Base-by-base conservation (phyloP, 2,888 invertebrate species). In the Fissipunctia ypsillon region DNA sequence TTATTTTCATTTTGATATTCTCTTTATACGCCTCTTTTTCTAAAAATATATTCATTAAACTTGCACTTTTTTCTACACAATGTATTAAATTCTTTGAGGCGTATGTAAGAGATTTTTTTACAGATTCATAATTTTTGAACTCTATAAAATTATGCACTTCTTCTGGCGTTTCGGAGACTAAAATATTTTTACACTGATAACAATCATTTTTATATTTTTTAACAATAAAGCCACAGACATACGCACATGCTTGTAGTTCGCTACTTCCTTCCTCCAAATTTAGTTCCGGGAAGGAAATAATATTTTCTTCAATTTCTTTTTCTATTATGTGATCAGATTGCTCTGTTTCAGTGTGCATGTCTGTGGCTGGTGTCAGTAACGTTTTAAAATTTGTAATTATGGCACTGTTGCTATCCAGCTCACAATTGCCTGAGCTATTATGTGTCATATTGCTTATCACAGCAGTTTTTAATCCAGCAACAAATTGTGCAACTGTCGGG, bases 401-500 rank as follows among this genome's bases (percentile, higher is more conserved):
- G 7, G 52, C 54, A 60, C 56, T 67, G 35, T 74, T 74, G 2
- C 57, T 38, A 60, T 73, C 69, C 5, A 22, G 54, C 43, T 73
- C 67, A 57, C 57, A 68, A 35, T 57, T 68, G 19, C 60, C 68
- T 48, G 48, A 68, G 25, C 68, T 35, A 35, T 25, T 9, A 35
- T 68, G 68, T 14, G 68, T 25, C 59, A 68, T 45, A 7, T 68
- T 68, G 14, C 59, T 78, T 9, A 81, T 50, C 2, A 84, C 73
- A 7, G 82, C 71, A 10, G 81, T 85, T 77, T 84, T 83, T 22
- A 84, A 22, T 14, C 75, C 84, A 12, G 80, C 81, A 19, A 86
- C 71, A 74, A 87, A 87, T 75, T 87, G 86, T 0, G 65, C 79
- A 28, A 43, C 56, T 43, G 83, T 87, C 10, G 85, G 87, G 52